phyloP scores from a whole-genome alignment of 2,797 vertebrate species.

The Labeo calbasu region DNA sequence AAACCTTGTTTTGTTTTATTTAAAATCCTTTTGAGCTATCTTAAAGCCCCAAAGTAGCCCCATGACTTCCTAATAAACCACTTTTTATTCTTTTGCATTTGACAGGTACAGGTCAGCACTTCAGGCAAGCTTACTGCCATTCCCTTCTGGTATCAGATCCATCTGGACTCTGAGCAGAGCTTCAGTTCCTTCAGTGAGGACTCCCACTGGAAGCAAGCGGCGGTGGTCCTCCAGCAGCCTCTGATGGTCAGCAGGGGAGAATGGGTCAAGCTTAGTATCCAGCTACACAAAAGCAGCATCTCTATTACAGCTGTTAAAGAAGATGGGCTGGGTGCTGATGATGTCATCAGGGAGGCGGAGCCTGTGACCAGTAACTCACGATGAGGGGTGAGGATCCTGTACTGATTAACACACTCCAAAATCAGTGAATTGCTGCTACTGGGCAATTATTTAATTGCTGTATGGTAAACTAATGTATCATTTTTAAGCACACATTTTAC shows the following conservation, averaged over 20 bases:
- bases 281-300: constrained; percentile 91
- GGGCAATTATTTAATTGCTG: background rate
- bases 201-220: constrained; percentile 98
- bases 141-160: constrained; percentile 96
- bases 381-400: background rate
- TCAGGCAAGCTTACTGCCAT: constrained; percentile 88
- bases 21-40: background rate
- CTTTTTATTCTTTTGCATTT: constrained; percentile 13
- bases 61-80: background rate
- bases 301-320: constrained; percentile 80
- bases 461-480: background rate
- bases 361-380: background rate
- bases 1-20: background rate
- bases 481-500: constrained; percentile 35
- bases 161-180: constrained; percentile 83
- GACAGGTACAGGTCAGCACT: constrained; percentile 81
- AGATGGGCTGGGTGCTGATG: background rate
- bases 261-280: constrained; percentile 83
- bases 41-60: background rate
- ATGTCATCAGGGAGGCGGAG: background rate
- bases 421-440: background rate
- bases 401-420: background rate
- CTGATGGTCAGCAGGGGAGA: constrained; percentile 83
- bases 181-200: constrained; percentile 85
- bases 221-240: constrained; percentile 87